These are phyloP conservation scores for Spinibarbus caldwelli DNA, from an alignment of 2,797 vertebrate genomes.

Conservation along the genomic window DNA sequence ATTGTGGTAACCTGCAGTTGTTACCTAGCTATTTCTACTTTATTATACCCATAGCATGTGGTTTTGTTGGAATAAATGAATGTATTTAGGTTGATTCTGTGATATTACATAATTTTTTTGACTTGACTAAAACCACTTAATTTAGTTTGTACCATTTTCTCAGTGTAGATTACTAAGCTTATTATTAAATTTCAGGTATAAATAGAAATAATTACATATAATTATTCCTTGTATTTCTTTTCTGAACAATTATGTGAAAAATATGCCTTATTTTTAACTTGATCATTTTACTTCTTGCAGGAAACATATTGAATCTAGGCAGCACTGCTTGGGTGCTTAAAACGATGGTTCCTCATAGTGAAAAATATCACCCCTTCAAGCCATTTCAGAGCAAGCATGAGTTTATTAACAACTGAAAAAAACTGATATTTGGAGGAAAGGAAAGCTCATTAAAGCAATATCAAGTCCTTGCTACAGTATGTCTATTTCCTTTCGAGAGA, in stretches of 20 bases:
- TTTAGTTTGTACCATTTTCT: too few species aligned
- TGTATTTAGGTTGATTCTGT: too few species aligned
- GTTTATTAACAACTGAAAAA: slow-evolving; percentile 16
- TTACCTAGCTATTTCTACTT: too few species aligned
- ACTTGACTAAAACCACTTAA: too few species aligned
- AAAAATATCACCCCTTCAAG: not conserved
- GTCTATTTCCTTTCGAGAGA: not conserved
- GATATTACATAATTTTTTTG: too few species aligned
- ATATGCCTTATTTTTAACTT: too few species aligned
- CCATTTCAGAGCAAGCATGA: slow-evolving; percentile 2
- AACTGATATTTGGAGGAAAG: not conserved
- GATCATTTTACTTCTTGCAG: not conserved
- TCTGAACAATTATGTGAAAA: not conserved
- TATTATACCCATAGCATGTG: too few species aligned
- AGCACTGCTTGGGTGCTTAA: not conserved
- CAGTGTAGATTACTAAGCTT: not conserved
- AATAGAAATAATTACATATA: not conserved
- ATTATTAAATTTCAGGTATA: not conserved
- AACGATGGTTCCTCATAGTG: not conserved
- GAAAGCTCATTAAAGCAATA: slow-evolving; percentile 12
- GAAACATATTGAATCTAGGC: not conserved
- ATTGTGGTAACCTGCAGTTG: too few species aligned
- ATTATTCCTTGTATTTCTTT: not conserved
- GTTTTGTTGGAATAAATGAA: too few species aligned
- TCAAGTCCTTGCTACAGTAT: not conserved